Base-by-base conservation (phyloP, 1,140 invertebrate species). In the Drosophila pandora region DNA sequence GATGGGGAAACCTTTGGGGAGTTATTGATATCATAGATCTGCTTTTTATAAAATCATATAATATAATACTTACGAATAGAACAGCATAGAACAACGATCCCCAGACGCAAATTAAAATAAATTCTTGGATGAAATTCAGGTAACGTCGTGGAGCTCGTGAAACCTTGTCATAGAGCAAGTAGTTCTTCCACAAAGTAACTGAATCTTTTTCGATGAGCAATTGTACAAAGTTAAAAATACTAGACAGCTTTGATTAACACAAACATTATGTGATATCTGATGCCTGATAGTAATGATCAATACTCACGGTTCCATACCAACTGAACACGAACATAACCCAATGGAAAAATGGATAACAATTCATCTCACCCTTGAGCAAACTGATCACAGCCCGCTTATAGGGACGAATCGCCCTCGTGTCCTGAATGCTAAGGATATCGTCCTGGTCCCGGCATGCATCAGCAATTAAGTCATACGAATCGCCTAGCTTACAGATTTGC, bases 1-100 rank as follows among this genome's bases (percentile, higher is more conserved):
- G n/a, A 0, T 6, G 63, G 59, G 1, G 63, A 67, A 6, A 43
- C 28, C 63, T 67, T 21, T n/a, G 4, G 13, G 41, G 21, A 8
- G 13, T 21, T 17, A 8, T 1, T 3, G 39, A n/a, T 17, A 41
- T 2, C 8, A 17, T 41, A 13, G 0, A 10, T 10, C 32, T 3
- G 10, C 34, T 37, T 37, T 37, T 37, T 43, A 1, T 43, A 43
- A 43, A 21, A 6, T 3, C 41, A 5, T 6, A 9, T 9, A 7
- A 5, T 6, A 9, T 9, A 7, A 10, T 43, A 62, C 63, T 63
- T 63, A 65, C 63, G 10, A 9, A 50, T 2, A 43, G 4, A 4
- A n/a, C 25, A 5, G 45, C 45, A 21, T 65, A 65, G 0, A 65
- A 23, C 1, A 65, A 10, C 6, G 8, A 21, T 5, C 4, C 4